Conservation (phyloP, 2,113 vertebrate genomes). For the Charadrius vociferus region DNA sequence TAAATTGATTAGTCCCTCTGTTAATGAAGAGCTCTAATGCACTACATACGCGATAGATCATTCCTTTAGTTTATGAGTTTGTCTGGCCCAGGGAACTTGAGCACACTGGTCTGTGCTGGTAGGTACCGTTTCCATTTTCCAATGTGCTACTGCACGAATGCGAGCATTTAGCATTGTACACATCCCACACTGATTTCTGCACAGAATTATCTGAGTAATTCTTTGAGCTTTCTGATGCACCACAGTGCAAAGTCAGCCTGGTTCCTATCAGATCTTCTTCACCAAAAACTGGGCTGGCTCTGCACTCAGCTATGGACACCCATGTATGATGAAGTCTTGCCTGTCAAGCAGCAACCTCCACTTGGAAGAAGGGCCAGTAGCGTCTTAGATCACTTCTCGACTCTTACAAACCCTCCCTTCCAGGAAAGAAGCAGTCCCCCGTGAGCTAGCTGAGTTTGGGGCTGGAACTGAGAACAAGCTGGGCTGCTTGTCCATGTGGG, state of each 20-base stretch:
- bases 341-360: not conserved
- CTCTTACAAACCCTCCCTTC: not conserved
- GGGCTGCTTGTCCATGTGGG: rapidly evolving
- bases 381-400: not conserved
- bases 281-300: not conserved
- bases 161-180: rapidly evolving
- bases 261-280: not conserved
- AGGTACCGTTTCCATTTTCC: not conserved
- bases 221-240: not conserved
- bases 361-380: not conserved
- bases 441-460: not conserved
- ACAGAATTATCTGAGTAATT: not conserved
- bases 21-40: conserved; percentile 70
- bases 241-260: not conserved
- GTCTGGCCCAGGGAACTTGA: not conserved
- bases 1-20: conserved; percentile 67
- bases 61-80: conserved; percentile 15
- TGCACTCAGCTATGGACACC: not conserved
- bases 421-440: not conserved
- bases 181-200: not conserved
- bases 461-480: rapidly evolving
- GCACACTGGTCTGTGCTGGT: not conserved
- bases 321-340: not conserved
- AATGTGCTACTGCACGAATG: not conserved
- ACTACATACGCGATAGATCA: conserved; percentile 25